phyloP scores from a whole-genome alignment of 2,888 invertebrate genomes.

The Xestoiulus laeticollis region DNA sequence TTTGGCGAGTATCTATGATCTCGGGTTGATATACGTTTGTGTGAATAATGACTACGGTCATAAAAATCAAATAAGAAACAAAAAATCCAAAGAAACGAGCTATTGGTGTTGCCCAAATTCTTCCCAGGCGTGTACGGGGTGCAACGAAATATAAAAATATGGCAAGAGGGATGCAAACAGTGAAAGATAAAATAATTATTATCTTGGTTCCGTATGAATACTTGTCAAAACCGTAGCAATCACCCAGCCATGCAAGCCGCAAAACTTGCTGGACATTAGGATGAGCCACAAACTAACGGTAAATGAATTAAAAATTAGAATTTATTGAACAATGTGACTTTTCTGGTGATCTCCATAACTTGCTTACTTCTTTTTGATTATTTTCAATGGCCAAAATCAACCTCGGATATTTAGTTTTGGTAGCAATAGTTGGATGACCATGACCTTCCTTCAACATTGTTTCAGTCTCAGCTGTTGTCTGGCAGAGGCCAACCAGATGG shows the following conservation, averaged over 20 bases:
- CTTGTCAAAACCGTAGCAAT: background rate
- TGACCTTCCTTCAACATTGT: background rate
- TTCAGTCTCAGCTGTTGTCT: background rate
- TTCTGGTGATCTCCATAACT: too few relatives aligned
- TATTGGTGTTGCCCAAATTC: conserved; percentile 26
- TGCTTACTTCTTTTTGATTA: conserved; percentile 32
- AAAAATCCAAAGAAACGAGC: conserved; percentile 2
- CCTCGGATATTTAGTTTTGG: background rate
- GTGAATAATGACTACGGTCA: background rate
- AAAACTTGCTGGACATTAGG: conserved; percentile 34
- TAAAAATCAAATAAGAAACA: conserved; percentile 4
- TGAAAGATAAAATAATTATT: background rate
- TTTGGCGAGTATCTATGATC: background rate
- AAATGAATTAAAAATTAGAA: background rate
- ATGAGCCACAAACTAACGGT: background rate
- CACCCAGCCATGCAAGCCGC: background rate
- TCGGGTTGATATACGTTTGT: background rate
- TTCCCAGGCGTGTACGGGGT: background rate
- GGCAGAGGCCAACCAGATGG: background rate
- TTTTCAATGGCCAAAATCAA: background rate
- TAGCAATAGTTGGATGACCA: background rate
- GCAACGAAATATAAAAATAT: background rate
- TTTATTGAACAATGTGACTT: background rate
- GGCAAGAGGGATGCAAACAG: conserved; percentile 38
- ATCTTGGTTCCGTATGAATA: background rate